These are phyloP conservation scores for Sinodicranocentrus sp. DNA, from an alignment of 2,888 invertebrate species.

Conservation along the genomic window DNA sequence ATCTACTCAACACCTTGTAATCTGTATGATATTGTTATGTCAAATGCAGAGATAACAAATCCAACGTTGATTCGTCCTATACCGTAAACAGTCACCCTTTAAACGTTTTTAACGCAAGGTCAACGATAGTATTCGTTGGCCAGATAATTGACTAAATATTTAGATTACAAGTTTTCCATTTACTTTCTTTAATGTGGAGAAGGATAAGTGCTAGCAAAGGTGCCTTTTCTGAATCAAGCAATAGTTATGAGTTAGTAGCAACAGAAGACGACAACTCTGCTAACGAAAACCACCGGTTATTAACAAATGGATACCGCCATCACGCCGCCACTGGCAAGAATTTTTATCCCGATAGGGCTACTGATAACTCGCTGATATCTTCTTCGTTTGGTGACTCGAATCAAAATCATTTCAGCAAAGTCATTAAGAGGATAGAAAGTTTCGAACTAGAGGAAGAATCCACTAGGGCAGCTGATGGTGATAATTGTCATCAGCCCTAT, in stretches of 20 bases:
- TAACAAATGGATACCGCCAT: constrained; percentile 56
- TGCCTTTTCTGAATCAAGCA: constrained; percentile 60
- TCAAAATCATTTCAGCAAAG: constrained; percentile 33
- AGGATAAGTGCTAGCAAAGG: constrained; percentile 62
- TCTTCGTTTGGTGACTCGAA: constrained; percentile 44
- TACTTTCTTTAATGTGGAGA: constrained; percentile 71
- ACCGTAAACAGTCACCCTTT: too few species aligned
- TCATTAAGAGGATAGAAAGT: not conserved
- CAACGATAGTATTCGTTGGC: too few species aligned
- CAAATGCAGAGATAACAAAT: too few species aligned
- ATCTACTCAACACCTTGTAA: too few species aligned
- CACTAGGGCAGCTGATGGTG: constrained; percentile 31
- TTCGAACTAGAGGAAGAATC: constrained; percentile 12
- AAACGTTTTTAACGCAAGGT: too few species aligned
- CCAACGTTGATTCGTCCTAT: too few species aligned
- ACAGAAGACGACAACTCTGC: constrained; percentile 60
- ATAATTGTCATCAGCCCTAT: constrained; percentile 39
- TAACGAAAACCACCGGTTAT: constrained; percentile 61
- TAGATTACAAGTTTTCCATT: not conserved
- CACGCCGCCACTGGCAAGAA: constrained; percentile 53
- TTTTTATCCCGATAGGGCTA: constrained; percentile 38
- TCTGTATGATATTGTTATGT: too few species aligned
- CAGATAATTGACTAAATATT: not conserved
- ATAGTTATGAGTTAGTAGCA: constrained; percentile 64
- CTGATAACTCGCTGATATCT: constrained; percentile 36